Evolutionary conservation across 2,113 vertebrate genomes (phyloP), one percentile per base, ranked within the genome.

Genomic region (Orientallactaga bullata): DNA sequence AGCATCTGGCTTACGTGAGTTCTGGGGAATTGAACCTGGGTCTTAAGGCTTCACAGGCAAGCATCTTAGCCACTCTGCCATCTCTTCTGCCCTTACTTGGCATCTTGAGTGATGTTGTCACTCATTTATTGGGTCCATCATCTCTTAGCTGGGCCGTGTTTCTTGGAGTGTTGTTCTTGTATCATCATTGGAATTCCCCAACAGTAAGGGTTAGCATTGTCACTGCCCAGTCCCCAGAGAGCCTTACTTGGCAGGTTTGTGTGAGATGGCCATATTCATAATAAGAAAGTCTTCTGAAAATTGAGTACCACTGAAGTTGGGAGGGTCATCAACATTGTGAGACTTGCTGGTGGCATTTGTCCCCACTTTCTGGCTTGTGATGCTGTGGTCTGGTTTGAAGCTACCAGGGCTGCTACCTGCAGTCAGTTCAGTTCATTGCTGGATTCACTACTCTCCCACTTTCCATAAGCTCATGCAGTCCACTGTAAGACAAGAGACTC

Each of bases 361-460:
- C 90, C 28, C 76, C n/a, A 1, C 79, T 90, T 96, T 92, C 35
- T 35, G 6, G 18, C 35, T 35, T 4, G 18, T 37, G 63, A 71
- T 86, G 42, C 55, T 66, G 37, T 95, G 61, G 47, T 84, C 20
- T 65, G 7, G 61, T 84, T 61, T 72, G 58, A 91, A 55, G 66
- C 60, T 82, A 90, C 18, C 4, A 47, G 74, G n/a, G 58, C 47
- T 73, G 85, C 42, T 42, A 69, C 74, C 85, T 88, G 71, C 15
- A 79, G 81, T 65, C 68, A 68, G 76, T 93, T 72, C 60, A 90
- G 69, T 68, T 90, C 68, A 91, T 86, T 39, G 35, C 39, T 80
- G 55, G 32, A 32, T 47, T 90, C 79, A 65, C 65, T 47, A 60
- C 42, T 30, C 16, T 81, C 51, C 28, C 1, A 10, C 39, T 94